A percentile compares a stretch with the other conserved stretches of the same genome.
Evolutionary conservation across 2,888 invertebrate genomes (phyloP).

Genomic region (Megastigmus dorsalis): DNA sequence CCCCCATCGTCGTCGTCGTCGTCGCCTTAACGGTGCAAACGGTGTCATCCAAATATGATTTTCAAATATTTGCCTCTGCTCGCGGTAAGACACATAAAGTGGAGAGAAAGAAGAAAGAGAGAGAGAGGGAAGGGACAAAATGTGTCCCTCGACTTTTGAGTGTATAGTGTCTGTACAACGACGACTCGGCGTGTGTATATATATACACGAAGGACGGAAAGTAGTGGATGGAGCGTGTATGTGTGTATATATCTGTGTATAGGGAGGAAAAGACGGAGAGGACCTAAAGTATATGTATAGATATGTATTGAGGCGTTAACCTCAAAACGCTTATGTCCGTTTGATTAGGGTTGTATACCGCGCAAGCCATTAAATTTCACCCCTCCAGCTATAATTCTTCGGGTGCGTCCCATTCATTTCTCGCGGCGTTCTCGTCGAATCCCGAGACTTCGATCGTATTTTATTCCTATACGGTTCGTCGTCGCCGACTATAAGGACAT

Average conservation of each 20-base stretch:
- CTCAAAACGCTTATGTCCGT: constrained; percentile 46
- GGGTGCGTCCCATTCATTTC: constrained; percentile 26
- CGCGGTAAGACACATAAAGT: constrained; percentile 16
- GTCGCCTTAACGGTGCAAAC: constrained; percentile 2
- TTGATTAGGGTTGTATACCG: background rate
- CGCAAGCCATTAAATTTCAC: constrained; percentile 56
- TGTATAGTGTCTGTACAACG: background rate
- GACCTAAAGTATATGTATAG: constrained; percentile 50
- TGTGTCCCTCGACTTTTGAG: constrained; percentile 4
- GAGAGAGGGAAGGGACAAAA: background rate
- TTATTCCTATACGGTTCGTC: constrained; percentile 24
- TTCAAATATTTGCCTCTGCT: constrained; percentile 46
- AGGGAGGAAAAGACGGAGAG: background rate
- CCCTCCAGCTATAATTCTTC: constrained; percentile 56
- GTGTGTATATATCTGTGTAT: too few species aligned
- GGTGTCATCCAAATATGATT: constrained; percentile 45
- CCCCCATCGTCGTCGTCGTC: background rate
- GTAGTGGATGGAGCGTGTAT: too few species aligned
- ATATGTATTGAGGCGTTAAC: constrained; percentile 49
- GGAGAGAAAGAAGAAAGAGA: background rate
- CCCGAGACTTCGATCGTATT: constrained; percentile 10
- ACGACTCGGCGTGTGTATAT: too few species aligned
- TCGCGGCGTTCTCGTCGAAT: background rate
- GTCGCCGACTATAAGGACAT: background rate
- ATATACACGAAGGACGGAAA: too few species aligned